Evolutionary conservation across 2,888 invertebrate genomes (phyloP), one percentile per base, ranked within the genome.

Genomic region (Limenitis camilla): DNA sequence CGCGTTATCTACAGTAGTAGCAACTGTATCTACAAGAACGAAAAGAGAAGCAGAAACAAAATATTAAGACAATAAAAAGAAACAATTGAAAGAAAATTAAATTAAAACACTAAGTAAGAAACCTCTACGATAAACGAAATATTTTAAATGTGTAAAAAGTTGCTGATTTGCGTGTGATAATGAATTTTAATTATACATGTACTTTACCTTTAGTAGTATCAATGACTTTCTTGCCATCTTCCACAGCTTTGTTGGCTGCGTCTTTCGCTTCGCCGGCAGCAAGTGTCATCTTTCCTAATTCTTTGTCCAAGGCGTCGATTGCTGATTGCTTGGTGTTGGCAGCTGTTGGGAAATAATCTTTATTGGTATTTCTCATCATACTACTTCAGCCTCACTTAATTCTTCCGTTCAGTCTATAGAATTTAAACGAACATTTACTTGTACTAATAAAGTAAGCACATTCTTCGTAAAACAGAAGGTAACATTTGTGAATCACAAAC

Each of bases 301-400:
- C 89, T 56, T 88, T 86, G 72, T 89, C 88, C 40, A 89, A 67
- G 7, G 88, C 85, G 55, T 89, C 89, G 59, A 89, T 84, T 39
- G 89, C 89, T 0, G 87, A 79, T 56, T 89, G 74, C 66, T 78
- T 88, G 9, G 84, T 81, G 52, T 81, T 75, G 35, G 74, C 68
- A 7, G 85, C 88, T 88, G 66, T 33, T 53, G 52, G 49, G 48
- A 46, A 29, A 47, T 54, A n/a, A 28, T 9, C 44, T 33, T n/a
- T 0, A 19, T 19, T 2, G 3, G 19, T 19, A 19, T 19, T 19
- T 19, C 3, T 19, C 3, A 2, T 19, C 19, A 19, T 19, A 19
- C 19, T 19, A 19, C 19, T 19, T n/a, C n/a, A n/a, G n/a, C n/a
- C n/a, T n/a, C n/a, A n/a, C n/a, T n/a, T n/a, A n/a, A n/a, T n/a